These are phyloP conservation scores for Eulemur mongoz DNA, from an alignment of 2,797 vertebrate species.

Conservation along the genomic window DNA sequence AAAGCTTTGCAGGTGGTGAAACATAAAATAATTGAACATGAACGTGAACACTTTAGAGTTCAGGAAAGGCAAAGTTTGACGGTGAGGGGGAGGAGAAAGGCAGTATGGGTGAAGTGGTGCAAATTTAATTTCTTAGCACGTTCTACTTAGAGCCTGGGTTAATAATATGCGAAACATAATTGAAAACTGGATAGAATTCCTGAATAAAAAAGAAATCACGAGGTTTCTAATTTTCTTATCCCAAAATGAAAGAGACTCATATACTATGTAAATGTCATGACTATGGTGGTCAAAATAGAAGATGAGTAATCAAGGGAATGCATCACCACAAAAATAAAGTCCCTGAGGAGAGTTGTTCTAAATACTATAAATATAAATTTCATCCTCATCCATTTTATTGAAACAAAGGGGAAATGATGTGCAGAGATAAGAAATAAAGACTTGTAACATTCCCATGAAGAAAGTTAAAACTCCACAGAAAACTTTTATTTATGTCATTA, in stretches of 20 bases:
- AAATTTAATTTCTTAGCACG: neutral
- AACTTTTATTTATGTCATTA: constrained; percentile 37
- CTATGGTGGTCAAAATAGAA: constrained; percentile 28
- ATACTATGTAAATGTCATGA: constrained; percentile 42
- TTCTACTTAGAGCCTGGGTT: neutral
- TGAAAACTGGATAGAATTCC: neutral
- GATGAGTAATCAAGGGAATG: constrained; percentile 46
- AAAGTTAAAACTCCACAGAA: constrained; percentile 65
- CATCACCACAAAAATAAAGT: constrained; percentile 55
- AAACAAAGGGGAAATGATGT: neutral
- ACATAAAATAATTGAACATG: neutral
- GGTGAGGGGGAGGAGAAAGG: neutral
- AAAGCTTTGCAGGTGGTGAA: neutral
- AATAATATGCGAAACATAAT: neutral
- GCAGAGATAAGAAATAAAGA: neutral
- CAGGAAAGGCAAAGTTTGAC: neutral
- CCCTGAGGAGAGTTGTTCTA: constrained; percentile 26
- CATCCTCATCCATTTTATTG: constrained; percentile 50
- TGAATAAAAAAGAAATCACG: constrained; percentile 62
- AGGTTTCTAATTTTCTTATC: constrained; percentile 35
- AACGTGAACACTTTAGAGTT: neutral
- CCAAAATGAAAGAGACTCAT: neutral
- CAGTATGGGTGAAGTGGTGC: neutral
- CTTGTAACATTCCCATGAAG: constrained; percentile 52
- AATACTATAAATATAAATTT: neutral